Evolutionary conservation across 1,140 invertebrate genomes (phyloP), one percentile per base, ranked within the genome.

Genomic region (Aphaenogaster rudis): DNA sequence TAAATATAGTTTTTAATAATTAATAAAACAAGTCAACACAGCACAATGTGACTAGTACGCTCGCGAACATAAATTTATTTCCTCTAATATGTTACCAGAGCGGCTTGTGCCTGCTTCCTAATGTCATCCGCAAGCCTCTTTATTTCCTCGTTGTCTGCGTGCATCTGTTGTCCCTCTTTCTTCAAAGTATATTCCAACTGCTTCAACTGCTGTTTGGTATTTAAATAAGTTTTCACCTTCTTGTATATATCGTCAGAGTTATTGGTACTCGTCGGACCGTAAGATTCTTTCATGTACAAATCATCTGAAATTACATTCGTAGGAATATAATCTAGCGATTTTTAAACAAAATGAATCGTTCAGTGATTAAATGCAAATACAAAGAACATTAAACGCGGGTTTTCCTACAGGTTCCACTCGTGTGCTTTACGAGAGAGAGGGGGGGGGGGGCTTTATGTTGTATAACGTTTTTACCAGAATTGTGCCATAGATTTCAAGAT

Each of bases 31-130:
- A 59, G 33, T 21, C 17, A 54, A 79, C 3, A 33, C 3, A 33
- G 3, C 13, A 2, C 2, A 17, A 66, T 33, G 0, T n/a, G 1
- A 21, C 13, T 52, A 85, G 8, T 11, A 39, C 50, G 0, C 11
- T 67, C 11, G 4, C 39, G 15, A 45, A 48, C 48, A 28, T 42
- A 11, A 45, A 69, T 21, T 42, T 33, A 36, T 39, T 17, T 15
- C 15, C 13, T 21, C 2, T 36, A 17, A 1, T 52, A 90, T 64
- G 82, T 91, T 57, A 91, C 74, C 54, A 95, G 85, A 86, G 94
- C 94, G 66, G 93, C 92, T 78, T 93, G 88, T 9, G 94, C 94
- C 89, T 95, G 93, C 66, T 94, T 88, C 77, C 91, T 93, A 67
- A 95, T 95, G 15, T 94, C 90, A 81, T 94, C 88, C 1, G 93